These are phyloP conservation scores for Lepus timidus DNA, from an alignment of 2,113 vertebrate species.

Conservation along the genomic window DNA sequence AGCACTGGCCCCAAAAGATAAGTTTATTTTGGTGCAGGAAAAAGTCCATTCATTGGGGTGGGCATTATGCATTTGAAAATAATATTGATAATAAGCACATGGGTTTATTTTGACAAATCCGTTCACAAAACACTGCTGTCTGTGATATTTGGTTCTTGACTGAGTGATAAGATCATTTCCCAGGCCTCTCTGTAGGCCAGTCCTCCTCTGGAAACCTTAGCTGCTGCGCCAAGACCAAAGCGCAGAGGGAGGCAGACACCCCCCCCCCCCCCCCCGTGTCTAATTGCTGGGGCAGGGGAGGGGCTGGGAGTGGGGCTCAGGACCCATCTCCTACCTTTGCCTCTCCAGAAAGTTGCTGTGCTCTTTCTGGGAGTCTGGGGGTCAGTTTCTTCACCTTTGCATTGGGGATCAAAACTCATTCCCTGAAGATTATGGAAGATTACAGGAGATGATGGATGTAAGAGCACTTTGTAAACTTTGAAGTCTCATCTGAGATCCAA, in stretches of 20 bases:
- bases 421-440: not conserved
- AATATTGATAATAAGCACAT: not conserved
- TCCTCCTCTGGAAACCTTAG: not conserved
- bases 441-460: not conserved
- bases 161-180: not conserved
- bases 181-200: not conserved
- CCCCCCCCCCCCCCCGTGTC: not conserved
- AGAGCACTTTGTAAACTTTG: not conserved
- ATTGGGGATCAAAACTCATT: not conserved
- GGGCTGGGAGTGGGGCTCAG: fast-evolving
- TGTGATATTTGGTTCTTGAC: not conserved
- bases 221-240: not conserved
- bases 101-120: constrained; percentile 26
- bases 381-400: constrained; percentile 4
- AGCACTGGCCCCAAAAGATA: too few relatives aligned
- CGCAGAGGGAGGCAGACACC: not conserved
- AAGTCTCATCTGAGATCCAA: constrained; percentile 16
- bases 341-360: not conserved
- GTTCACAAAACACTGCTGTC: not conserved
- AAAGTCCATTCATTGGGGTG: too few relatives aligned
- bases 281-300: not conserved
- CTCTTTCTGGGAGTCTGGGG: not conserved
- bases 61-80: not conserved
- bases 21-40: too few relatives aligned
- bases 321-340: not conserved